A percentile compares a stretch with the other conserved stretches of the same genome.
These are phyloP conservation scores for Lepidurus couesii DNA, from an alignment of 1,140 invertebrate genomes.

Conservation along the genomic window DNA sequence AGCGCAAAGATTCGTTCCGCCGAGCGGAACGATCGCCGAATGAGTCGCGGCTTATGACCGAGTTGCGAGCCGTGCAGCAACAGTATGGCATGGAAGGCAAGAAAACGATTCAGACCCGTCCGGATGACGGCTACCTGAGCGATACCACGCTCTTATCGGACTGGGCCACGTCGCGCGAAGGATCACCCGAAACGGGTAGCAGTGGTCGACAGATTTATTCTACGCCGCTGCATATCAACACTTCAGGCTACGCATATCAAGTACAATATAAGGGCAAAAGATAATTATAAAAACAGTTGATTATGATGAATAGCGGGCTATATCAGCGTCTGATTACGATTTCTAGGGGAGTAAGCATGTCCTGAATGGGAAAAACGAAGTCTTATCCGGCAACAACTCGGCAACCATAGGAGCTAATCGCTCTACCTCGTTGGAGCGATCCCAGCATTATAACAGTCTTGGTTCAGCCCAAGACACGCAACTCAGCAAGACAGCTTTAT, in stretches of 20 bases:
- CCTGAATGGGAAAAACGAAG: slow-evolving; percentile 30
- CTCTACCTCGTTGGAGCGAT: slow-evolving; percentile 43
- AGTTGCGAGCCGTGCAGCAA: slow-evolving; percentile 53
- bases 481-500: slow-evolving; percentile 43
- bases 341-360: not conserved
- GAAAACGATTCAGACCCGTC: slow-evolving; percentile 11
- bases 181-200: slow-evolving; percentile 41
- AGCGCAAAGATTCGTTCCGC: slow-evolving; percentile 58
- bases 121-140: slow-evolving; percentile 62
- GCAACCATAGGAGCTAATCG: slow-evolving; percentile 50
- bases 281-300: not conserved
- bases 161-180: slow-evolving; percentile 44
- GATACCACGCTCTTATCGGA: slow-evolving; percentile 61
- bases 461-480: slow-evolving; percentile 35
- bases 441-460: slow-evolving; percentile 30
- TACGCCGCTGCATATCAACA: slow-evolving; percentile 60
- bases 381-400: slow-evolving; percentile 50
- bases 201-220: slow-evolving; percentile 53
- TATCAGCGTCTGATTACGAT: not conserved
- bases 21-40: slow-evolving; percentile 63
- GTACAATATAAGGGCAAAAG: not conserved
- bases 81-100: slow-evolving; percentile 42
- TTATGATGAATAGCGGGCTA: not conserved
- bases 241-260: slow-evolving; percentile 36
- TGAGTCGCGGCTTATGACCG: slow-evolving; percentile 57